Conservation (phyloP, 64 coral and sea anemone genomes). For the Orbicella faveolata region DNA sequence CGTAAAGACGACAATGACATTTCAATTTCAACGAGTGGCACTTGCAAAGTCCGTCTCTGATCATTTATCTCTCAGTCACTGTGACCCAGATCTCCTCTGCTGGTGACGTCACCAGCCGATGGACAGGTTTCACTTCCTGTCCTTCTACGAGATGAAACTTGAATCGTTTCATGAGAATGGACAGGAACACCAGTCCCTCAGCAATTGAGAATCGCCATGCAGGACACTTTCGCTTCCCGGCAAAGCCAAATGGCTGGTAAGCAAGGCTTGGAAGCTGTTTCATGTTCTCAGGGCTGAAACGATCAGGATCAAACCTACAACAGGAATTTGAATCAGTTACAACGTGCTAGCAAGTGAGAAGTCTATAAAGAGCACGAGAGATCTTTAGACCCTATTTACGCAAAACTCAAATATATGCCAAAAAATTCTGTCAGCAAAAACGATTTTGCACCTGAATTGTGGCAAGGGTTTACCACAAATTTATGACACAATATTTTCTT, state of each 20-base stretch:
- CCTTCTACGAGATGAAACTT: slow-evolving; percentile 86
- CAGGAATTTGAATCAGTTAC: not conserved
- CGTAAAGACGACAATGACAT: too few relatives aligned
- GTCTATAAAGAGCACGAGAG: not conserved
- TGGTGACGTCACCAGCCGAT: slow-evolving; percentile 80
- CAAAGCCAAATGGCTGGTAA: slow-evolving; percentile 94
- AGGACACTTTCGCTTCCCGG: slow-evolving; percentile 92
- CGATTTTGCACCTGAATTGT: too few relatives aligned
- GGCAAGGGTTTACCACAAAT: too few relatives aligned
- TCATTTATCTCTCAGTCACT: slow-evolving; percentile 66
- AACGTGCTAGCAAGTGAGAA: not conserved
- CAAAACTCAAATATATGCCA: too few relatives aligned
- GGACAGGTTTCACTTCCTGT: slow-evolving; percentile 79
- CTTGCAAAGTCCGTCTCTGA: not conserved
- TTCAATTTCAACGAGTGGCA: too few relatives aligned
- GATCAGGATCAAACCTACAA: slow-evolving; percentile 96
- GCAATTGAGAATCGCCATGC: slow-evolving; percentile 87
- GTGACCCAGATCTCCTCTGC: slow-evolving; percentile 92
- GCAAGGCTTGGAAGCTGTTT: slow-evolving; percentile 76
- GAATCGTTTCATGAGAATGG: slow-evolving; percentile 79
- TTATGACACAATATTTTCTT: too few relatives aligned
- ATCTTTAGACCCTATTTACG: not conserved
- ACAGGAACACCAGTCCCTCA: slow-evolving; percentile 83
- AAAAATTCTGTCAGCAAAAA: too few relatives aligned
- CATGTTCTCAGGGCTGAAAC: slow-evolving; percentile 71